A percentile compares a stretch with the other conserved stretches of the same genome.
Conservation (phyloP, 2,888 invertebrate genomes). For the Periphyllus acericola region DNA sequence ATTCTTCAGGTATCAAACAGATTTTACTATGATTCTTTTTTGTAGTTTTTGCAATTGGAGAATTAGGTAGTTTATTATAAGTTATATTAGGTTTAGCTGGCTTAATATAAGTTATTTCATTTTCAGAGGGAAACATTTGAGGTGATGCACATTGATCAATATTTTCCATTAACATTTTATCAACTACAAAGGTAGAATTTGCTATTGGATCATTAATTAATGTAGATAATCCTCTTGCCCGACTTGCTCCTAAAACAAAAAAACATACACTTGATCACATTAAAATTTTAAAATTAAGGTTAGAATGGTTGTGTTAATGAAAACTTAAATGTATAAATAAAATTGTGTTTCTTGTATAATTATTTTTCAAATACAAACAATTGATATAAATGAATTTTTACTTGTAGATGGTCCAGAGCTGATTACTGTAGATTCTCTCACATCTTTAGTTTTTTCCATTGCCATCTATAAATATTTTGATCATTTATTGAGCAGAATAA, state of each 20-base stretch:
- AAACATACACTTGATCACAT: background rate
- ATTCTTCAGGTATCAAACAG: conserved; percentile 5
- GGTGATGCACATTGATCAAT: conserved; percentile 22
- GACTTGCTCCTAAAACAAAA: conserved; percentile 46
- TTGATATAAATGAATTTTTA: background rate
- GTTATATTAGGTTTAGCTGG: conserved; percentile 25
- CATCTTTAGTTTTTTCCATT: background rate
- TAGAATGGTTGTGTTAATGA: too few relatives aligned
- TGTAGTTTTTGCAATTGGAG: background rate
- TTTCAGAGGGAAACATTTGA: conserved; percentile 34
- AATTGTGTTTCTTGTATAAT: too few relatives aligned
- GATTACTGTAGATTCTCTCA: conserved; percentile 32
- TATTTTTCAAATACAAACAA: background rate
- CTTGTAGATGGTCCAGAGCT: conserved; percentile 9
- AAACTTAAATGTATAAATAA: too few relatives aligned
- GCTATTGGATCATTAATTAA: conserved; percentile 33
- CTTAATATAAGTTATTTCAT: background rate
- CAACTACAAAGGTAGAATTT: conserved; percentile 47
- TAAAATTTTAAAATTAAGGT: background rate
- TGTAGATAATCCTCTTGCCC: conserved; percentile 47
- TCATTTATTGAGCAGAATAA: background rate
- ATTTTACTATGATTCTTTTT: background rate
- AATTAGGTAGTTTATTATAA: conserved; percentile 16
- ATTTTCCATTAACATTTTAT: conserved; percentile 7
- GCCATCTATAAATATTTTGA: background rate